Evolutionary conservation across 2,113 vertebrate genomes (phyloP).

Genomic region (Equus przewalskii): DNA sequence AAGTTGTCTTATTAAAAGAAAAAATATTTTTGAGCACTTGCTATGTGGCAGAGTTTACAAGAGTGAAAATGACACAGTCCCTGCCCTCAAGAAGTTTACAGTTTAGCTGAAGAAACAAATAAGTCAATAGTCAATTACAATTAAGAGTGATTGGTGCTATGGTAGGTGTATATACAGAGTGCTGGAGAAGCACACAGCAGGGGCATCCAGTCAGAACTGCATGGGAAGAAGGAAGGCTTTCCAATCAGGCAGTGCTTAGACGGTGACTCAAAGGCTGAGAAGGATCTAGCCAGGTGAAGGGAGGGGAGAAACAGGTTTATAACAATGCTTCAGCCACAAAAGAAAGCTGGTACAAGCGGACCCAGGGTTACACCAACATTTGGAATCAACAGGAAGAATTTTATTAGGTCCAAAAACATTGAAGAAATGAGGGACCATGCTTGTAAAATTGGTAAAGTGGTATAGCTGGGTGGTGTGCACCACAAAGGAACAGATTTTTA

Average conservation of each 20-base stretch:
- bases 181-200: neutral
- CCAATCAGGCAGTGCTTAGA: neutral
- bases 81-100: neutral
- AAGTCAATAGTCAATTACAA: neutral
- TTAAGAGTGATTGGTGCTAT: neutral
- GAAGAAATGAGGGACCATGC: neutral
- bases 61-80: neutral
- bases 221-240: neutral
- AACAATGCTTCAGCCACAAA: conserved; percentile 21
- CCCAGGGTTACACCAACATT: neutral
- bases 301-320: neutral
- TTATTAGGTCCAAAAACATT: neutral
- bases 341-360: neutral
- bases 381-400: neutral
- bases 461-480: neutral
- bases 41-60: neutral
- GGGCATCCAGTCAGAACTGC: neutral
- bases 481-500: neutral
- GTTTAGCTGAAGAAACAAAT: conserved; percentile 7
- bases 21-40: conserved; percentile 7
- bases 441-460: neutral
- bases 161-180: neutral
- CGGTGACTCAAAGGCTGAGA: neutral
- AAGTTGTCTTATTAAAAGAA: conserved; percentile 1
- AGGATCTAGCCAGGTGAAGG: neutral